These are phyloP conservation scores for Bradypodion pumilum DNA, from an alignment of 2,797 vertebrate genomes.

Conservation along the genomic window DNA sequence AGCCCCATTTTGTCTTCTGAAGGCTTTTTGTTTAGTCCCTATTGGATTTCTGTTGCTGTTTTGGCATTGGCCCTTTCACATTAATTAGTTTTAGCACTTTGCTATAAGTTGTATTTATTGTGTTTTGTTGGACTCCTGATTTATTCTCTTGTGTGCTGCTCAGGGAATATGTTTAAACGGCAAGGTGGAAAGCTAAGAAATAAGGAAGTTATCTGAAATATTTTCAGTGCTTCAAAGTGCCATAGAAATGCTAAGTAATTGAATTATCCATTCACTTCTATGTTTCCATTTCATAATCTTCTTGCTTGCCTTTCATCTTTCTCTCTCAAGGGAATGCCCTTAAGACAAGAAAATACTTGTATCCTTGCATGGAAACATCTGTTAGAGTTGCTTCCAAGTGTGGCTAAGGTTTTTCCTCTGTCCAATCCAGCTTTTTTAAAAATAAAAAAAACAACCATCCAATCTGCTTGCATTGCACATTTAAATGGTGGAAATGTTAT, in stretches of 20 bases:
- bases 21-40: background rate
- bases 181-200: background rate
- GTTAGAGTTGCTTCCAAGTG: background rate
- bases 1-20: background rate
- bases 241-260: background rate
- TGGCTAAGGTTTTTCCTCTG: background rate
- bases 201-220: background rate
- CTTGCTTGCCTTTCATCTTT: constrained; percentile 11
- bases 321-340: constrained; percentile 30
- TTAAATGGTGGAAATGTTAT: constrained; percentile 51
- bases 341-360: background rate
- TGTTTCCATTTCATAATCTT: constrained; percentile 20
- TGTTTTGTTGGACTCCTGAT: background rate
- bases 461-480: constrained; percentile 42
- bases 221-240: background rate
- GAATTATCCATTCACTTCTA: background rate
- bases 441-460: background rate
- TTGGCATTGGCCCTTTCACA: background rate
- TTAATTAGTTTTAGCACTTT: background rate
- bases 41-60: background rate
- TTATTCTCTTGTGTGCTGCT: background rate
- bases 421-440: constrained; percentile 23
- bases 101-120: background rate
- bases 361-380: constrained; percentile 46
- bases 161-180: background rate